Evolutionary conservation across 2,113 vertebrate species (phyloP), one percentile per base, ranked within the genome.

Genomic region (Vulpes vulpes): DNA sequence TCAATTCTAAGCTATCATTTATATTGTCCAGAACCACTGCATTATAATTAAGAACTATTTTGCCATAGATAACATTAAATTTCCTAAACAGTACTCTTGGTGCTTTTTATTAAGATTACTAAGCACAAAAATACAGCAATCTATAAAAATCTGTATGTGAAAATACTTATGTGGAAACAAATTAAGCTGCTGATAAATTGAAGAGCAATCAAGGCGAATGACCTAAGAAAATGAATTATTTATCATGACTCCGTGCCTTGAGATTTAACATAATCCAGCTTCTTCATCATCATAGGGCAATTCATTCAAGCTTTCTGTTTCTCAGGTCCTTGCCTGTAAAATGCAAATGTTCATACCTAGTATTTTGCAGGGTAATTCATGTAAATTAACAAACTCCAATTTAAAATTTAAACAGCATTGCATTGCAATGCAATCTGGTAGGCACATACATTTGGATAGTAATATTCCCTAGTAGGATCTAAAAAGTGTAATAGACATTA

Each of bases 1-100:
- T 95, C 93, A 94, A 91, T 97, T 92, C 90, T 23, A 96, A 97
- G 62, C 94, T 97, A 94, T 79, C 97, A 94, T 64, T 95, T 96
- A 38, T 71, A 32, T 85, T 64, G 79, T 91, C 97, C 97, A 98
- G 97, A 96, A 98, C 64, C 27, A 93, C 59, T 71, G 81, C 71
- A 95, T 78, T 51, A 19, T 92, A 96, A 98, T 98, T 96, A 96
- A 98, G 96, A 97, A 22, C 57, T 51, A 60, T 95, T 98, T 98
- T 93, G 91, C 92, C 92, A 94, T 0, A 83, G 95, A 96, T 96
- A 14, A 95, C 23, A 62, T 27, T 89, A 80, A 64, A 96, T 96
- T 97, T 96, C 73, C 59, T 96, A 95, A 98, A 15, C 8, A 97
- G 95, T 7, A 93, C 23, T 92, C 16, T 5, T 97, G 97, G 91